Conservation (phyloP, 1,140 invertebrate species). For the Zophobas morio region DNA sequence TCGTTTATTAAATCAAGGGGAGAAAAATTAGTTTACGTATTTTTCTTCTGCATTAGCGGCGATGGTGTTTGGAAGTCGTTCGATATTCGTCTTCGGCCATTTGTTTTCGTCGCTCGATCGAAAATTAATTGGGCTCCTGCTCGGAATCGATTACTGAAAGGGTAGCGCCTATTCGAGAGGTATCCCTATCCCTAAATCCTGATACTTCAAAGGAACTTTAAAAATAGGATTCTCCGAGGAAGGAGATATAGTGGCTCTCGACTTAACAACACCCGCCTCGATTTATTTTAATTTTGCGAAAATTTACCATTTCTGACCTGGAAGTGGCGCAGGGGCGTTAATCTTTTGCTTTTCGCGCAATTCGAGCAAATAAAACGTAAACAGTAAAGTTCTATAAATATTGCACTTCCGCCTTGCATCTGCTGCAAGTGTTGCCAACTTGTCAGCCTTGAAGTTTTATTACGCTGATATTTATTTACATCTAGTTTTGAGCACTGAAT, state of each 20-base stretch:
- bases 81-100: not conserved
- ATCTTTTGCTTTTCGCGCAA: too few relatives aligned
- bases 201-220: not conserved
- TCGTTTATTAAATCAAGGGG: not conserved
- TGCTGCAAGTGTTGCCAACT: too few relatives aligned
- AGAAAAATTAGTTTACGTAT: not conserved
- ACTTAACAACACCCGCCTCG: not conserved
- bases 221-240: too few relatives aligned
- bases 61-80: not conserved
- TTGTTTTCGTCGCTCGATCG: constrained; percentile 23
- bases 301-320: too few relatives aligned
- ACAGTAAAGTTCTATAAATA: too few relatives aligned
- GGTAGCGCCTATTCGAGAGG: constrained; percentile 20
- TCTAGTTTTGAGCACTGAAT: too few relatives aligned
- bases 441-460: too few relatives aligned
- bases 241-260: constrained; percentile 1
- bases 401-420: too few relatives aligned
- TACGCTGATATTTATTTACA: too few relatives aligned
- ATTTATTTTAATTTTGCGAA: constrained; percentile 1
- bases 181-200: constrained; percentile 5
- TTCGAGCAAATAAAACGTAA: too few relatives aligned
- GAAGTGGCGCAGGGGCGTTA: too few relatives aligned
- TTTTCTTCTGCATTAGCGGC: not conserved
- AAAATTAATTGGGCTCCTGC: constrained; percentile 25
- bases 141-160: constrained; percentile 26